Base-by-base conservation (phyloP, 1,140 invertebrate genomes). In the Thaumatotibia leucotreta region DNA sequence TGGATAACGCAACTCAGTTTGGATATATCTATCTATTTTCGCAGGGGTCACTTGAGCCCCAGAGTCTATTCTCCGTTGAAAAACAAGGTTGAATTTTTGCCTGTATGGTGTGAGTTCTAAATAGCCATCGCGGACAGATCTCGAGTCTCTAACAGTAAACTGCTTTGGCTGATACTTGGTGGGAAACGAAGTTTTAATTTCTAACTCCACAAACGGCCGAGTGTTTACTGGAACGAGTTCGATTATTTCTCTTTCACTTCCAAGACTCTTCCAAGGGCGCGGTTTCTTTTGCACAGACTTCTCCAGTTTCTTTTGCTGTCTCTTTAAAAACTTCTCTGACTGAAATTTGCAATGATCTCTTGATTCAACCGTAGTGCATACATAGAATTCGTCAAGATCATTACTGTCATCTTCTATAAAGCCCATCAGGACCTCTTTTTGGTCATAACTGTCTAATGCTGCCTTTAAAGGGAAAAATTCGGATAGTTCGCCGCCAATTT, bases 351-450 rank as follows among this genome's bases (percentile, higher is more conserved):
- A 92, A 50, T 93, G 87, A 73, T 92, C 91, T 66, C 89, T 91
- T 0, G 91, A 85, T 68, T 94, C 91, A 58, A 93, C 92, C 6
- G 93, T 95, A 8, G 94, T 80, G 67, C 94, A 96, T n/a, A 96
- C 86, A 73, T 95, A 95, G 77, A 95, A 95, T 70, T 95, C 93
- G 61, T 94, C 93, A 1, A 92, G 80, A 27, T 94, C 84, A n/a
- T 92, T 91, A 0, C 93, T 91, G 63, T 94, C 91, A 39, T 93
- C 91, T 0, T 94, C 93, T 4, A 94, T 93, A 72, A 95, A 96
- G 9, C 95, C 95, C 52, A 96, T 89, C 0, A 96, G 83, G 2
- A 96, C 80, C 14, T 92, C 88, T 1, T 92, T 72, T 8, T 93
- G 92, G 1, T 91, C 84, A 74, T 92, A 95, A 0, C 74, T 71